Base-by-base conservation (phyloP, 2,113 vertebrate species). In the Nerophis lumbriciformis region DNA sequence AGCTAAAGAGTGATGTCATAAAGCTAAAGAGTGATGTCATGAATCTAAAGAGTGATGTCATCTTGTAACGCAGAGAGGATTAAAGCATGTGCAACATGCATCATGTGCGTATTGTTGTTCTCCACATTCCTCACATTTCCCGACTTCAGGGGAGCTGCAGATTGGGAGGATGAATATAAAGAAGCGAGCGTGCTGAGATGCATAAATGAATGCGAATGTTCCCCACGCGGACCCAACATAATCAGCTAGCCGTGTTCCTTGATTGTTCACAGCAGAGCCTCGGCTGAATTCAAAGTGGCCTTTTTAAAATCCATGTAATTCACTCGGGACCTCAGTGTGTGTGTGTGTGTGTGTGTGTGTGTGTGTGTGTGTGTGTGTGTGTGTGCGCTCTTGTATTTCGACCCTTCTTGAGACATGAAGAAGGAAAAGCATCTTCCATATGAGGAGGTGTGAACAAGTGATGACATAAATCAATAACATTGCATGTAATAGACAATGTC, bases 151-250 rank as follows among this genome's bases (percentile, higher is more conserved):
- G 69, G 61, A 66, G 76, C 72, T 48, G 71, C 69, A 65, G 72
- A 79, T 71, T 83, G 80, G 71, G 71, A 81, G 71, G 77, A 82
- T 74, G 80, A 83, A 80, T 82, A 77, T 72, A 61, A 79, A 84
- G 71, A 80, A 72, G 66, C 50, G 72, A 68, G 58, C 80, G 73
- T 57, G 71, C 81, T 72, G 82, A 71, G 77, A 78, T 66, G 86
- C 83, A 88, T 85, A 87, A 82, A 88, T 88, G 88, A 88, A 90
- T 90, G 86, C 79, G 79, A 90, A 90, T 87, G 78, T 79, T 68
- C 76, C 72, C 80, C 78, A 72, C 82, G 65, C 80, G 61, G 62
- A 79, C 85, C 83, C 56, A 86, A 82, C 69, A 88, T 86, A 89
- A 90, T 91, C 87, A 88, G 75, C 71, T 76, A 68, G 83, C 76